These are phyloP conservation scores for Tenthredo distinguenda DNA, from an alignment of 2,888 invertebrate genomes.

Conservation along the genomic window DNA sequence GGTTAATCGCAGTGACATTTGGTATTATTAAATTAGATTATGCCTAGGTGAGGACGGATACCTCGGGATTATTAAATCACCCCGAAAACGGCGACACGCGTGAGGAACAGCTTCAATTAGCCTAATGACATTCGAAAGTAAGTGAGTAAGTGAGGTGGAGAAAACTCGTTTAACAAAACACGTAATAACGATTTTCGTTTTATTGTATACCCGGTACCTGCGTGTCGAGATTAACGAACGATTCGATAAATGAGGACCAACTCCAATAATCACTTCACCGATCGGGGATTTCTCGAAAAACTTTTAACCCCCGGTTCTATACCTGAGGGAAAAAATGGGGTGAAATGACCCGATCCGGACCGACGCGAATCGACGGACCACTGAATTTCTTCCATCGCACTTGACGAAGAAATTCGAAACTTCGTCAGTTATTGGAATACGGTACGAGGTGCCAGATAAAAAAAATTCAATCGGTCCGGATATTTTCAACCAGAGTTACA, in stretches of 20 bases:
- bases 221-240: background rate
- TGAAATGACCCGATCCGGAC: background rate
- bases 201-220: background rate
- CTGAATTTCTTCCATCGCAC: background rate
- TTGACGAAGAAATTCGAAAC: background rate
- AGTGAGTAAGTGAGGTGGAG: slow-evolving; percentile 30
- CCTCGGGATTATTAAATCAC: slow-evolving; percentile 17
- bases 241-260: background rate
- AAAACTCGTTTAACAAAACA: background rate
- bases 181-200: background rate
- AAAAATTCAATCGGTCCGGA: no score
- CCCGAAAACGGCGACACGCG: slow-evolving; percentile 28
- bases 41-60: background rate
- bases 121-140: slow-evolving; percentile 6
- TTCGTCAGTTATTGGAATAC: background rate
- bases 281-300: background rate
- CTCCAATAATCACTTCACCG: background rate
- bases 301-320: background rate
- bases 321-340: background rate
- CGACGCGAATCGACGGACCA: background rate
- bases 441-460: no score
- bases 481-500: background rate
- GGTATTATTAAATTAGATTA: slow-evolving; percentile 1
- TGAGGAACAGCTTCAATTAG: slow-evolving; percentile 21
- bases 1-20: slow-evolving; percentile 11